These are phyloP conservation scores for Venturia canescens DNA, from an alignment of 1,140 invertebrate genomes.

Conservation along the genomic window DNA sequence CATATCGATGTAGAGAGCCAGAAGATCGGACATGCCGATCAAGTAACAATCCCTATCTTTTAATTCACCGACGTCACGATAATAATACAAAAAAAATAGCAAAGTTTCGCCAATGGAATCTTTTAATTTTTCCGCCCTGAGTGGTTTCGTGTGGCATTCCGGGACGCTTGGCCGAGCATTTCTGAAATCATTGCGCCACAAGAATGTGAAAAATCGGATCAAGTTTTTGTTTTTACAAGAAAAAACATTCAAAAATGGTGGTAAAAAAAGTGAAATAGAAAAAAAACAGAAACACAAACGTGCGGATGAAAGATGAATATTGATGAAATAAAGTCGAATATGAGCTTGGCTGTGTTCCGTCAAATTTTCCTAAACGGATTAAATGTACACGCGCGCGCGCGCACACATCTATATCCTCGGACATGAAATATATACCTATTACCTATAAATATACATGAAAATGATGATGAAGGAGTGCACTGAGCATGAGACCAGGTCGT, in stretches of 20 bases:
- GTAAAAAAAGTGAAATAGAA: too few relatives aligned
- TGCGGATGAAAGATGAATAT: too few relatives aligned
- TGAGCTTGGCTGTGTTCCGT: too few relatives aligned
- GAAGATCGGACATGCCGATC: constrained; percentile 74
- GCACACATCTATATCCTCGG: too few relatives aligned
- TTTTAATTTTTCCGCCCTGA: constrained; percentile 72
- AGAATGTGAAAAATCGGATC: too few relatives aligned
- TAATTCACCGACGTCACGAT: constrained; percentile 67
- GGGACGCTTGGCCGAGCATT: constrained; percentile 69
- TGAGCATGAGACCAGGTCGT: constrained; percentile 37
- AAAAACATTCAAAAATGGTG: too few relatives aligned
- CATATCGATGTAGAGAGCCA: constrained; percentile 76
- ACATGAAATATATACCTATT: too few relatives aligned
- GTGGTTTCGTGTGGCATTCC: constrained; percentile 72
- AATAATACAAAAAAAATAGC: constrained; percentile 73
- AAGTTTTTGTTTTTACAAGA: not conserved
- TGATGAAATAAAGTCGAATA: too few relatives aligned
- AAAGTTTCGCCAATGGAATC: constrained; percentile 73
- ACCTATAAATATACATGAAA: not conserved
- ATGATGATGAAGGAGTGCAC: constrained; percentile 11
- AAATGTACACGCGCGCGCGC: too few relatives aligned
- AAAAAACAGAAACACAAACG: not conserved
- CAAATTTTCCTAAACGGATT: too few relatives aligned
- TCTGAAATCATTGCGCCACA: constrained; percentile 67
- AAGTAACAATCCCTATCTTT: constrained; percentile 70